phyloP scores from a whole-genome alignment of 2,113 vertebrate genomes.

The Syrmaticus mikado region DNA sequence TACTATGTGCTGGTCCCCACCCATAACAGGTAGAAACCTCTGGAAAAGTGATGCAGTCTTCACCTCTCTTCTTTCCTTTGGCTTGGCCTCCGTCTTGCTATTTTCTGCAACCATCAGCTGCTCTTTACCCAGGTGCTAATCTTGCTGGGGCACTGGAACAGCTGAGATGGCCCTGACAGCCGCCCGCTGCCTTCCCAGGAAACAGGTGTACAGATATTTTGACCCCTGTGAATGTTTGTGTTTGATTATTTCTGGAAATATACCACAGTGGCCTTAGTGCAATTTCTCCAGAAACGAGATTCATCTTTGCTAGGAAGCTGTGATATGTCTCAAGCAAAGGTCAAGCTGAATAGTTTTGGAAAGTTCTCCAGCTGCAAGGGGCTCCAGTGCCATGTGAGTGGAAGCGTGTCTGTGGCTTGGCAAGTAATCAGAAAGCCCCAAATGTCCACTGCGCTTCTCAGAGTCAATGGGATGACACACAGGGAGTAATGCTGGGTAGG shows the following conservation, averaged over 20 bases:
- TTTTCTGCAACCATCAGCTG: background rate
- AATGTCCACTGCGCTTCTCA: accelerated
- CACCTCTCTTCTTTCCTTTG: background rate
- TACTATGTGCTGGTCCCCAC: background rate
- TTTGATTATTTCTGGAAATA: slow-evolving; percentile 9
- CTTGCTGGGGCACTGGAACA: background rate
- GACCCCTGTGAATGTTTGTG: background rate
- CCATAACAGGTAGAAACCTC: background rate
- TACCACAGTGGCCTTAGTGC: background rate
- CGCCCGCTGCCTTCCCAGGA: background rate
- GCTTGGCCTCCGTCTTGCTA: background rate
- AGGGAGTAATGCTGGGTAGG: background rate
- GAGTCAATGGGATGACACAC: slow-evolving; percentile 18
- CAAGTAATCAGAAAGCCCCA: background rate
- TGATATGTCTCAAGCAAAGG: background rate
- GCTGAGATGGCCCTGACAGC: background rate
- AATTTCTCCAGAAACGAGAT: slow-evolving; percentile 10
- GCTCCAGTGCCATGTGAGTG: background rate
- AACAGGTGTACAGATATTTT: slow-evolving; percentile 28
- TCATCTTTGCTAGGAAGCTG: slow-evolving; percentile 18
- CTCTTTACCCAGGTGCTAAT: background rate
- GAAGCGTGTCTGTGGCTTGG: background rate
- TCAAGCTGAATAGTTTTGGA: slow-evolving; percentile 18
- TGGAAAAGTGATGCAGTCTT: background rate
- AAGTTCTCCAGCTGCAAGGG: background rate